Percentiles rank a stretch among this genome's conserved stretches.
Conservation (phyloP, 2,797 vertebrate genomes). For the Botia kubotai region DNA sequence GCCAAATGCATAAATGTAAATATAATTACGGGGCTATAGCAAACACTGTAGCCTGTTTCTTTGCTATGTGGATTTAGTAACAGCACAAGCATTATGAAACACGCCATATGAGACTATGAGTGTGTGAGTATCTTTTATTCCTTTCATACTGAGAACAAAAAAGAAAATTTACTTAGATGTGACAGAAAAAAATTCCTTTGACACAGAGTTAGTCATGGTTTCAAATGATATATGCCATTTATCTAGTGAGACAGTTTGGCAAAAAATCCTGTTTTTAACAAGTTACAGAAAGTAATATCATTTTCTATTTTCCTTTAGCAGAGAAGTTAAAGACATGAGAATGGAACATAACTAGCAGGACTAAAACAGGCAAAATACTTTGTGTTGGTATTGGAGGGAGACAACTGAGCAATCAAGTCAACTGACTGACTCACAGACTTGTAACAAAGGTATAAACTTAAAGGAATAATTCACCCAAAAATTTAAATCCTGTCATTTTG, state of each 20-base stretch:
- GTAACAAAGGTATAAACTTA: neutral
- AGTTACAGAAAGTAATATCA: neutral
- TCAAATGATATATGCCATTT: neutral
- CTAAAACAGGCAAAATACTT: neutral
- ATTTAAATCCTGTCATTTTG: too few relatives aligned
- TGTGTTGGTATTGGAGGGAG: neutral
- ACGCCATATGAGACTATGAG: neutral
- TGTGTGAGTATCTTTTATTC: neutral
- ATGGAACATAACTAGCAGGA: neutral
- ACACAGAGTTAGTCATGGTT: neutral
- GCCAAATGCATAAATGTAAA: too few relatives aligned
- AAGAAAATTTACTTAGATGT: too few relatives aligned
- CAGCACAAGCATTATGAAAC: conserved; percentile 2
- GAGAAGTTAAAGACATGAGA: neutral
- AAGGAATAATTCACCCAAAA: too few relatives aligned
- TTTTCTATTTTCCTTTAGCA: conserved; percentile 14
- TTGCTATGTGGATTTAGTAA: neutral
- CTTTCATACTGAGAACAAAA: too few relatives aligned
- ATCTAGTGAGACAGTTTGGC: neutral
- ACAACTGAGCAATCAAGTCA: neutral
- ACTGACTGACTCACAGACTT: neutral
- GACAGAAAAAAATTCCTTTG: too few relatives aligned
- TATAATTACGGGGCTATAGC: too few relatives aligned
- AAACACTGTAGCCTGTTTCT: neutral
- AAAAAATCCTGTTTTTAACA: neutral